Base-by-base conservation (phyloP, 2,888 invertebrate species). In the Agriopis marginaria region DNA sequence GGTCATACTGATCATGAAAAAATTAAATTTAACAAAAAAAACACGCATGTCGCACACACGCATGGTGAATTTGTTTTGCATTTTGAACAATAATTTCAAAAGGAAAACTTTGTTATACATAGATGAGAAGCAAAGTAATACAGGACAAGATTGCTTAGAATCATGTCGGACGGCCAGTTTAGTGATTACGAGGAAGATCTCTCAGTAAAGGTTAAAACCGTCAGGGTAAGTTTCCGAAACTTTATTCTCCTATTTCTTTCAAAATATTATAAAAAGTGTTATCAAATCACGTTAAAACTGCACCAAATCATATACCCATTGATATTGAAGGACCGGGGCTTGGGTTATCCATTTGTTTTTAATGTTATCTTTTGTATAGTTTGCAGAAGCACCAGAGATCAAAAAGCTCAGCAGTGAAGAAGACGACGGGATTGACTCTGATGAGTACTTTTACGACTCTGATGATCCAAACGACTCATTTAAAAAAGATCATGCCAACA, bases 161-260 rank as follows among this genome's bases (percentile, higher is more conserved):
- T 32, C 44, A 83, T 88, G 92, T 80, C 78, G 51, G 82, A 90
- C 11, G 92, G 90, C 4, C 92, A 91, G 63, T 92, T 91, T 72
- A 92, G 91, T 85, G 93, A 93, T 76, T 91, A 88, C 68, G 93
- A 93, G 81, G 90, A 89, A 79, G 88, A 92, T 66, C 71, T 91
- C 73, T 80, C 85, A 10, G 78, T 78, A 62, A 90, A 90, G 83
- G 87, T 93, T 79, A 93, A 93, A 75, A 82, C 87, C 2, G 93
- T 93, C 14, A 85, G 90, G 75, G 93, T 93, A 84, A 86, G 93
- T 86, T 63, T 49, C 44, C 53, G 5, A 32, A 42, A 65, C 40
- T 60, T 32, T 1, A 32, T 4, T 58, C 8, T 1, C 7, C n/a
- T 42, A 10, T 42, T 32, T 17, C 11, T 32, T n/a, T 23, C 12